Percentiles rank a stretch among this genome's conserved stretches.
phyloP scores from a whole-genome alignment of 2,797 vertebrate species.

The Chiloscyllium punctatum region DNA sequence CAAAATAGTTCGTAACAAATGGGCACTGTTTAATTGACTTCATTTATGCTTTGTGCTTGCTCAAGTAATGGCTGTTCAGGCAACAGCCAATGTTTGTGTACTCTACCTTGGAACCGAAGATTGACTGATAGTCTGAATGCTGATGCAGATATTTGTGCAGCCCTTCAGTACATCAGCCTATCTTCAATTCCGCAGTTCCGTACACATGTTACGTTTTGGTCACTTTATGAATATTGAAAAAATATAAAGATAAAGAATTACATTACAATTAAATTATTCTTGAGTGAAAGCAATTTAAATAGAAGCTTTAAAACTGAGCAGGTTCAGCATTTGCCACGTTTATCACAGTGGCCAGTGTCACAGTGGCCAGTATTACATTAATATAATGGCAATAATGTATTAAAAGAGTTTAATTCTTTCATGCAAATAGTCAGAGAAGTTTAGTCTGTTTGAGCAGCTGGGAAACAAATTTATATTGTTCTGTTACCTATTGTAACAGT shows the following conservation, averaged over 20 bases:
- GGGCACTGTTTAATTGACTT: constrained; percentile 1
- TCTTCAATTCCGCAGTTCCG: background rate
- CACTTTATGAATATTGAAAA: constrained; percentile 31
- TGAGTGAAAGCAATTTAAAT: background rate
- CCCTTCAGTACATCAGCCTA: constrained; percentile 22
- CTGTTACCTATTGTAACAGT: background rate
- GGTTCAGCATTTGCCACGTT: background rate
- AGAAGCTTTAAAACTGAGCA: constrained; percentile 16
- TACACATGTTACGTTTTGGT: constrained; percentile 25
- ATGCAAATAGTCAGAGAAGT: background rate
- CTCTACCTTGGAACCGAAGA: constrained; percentile 19
- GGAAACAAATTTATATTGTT: background rate
- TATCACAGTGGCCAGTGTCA: background rate
- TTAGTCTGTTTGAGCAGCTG: background rate
- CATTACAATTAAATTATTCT: constrained; percentile 30
- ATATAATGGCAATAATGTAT: background rate
- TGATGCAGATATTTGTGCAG: constrained; percentile 3
- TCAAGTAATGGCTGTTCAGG: constrained; percentile 17
- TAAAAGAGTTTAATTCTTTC: background rate
- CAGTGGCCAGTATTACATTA: constrained; percentile 3
- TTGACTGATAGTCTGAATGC: constrained; percentile 1
- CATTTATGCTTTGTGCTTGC: constrained; percentile 1
- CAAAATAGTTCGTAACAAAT: constrained; percentile 14
- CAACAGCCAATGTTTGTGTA: background rate
- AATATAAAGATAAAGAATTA: constrained; percentile 18